Conservation (phyloP, 2,888 invertebrate genomes). For the Heliothis peltigera region DNA sequence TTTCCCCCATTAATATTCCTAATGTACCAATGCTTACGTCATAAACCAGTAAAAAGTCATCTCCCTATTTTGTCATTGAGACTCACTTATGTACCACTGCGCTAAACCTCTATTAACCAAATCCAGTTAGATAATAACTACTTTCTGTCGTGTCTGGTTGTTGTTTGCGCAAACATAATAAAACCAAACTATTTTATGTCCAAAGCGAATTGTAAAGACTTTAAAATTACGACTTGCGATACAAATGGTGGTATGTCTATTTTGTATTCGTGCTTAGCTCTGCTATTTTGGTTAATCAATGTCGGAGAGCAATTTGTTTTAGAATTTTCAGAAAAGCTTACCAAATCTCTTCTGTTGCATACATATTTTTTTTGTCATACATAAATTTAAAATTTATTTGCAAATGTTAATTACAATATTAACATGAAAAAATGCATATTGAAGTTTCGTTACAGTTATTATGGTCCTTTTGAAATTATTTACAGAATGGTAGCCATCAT, state of each 20-base stretch:
- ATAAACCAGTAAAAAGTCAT: not conserved
- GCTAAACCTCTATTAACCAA: slow-evolving; percentile 10
- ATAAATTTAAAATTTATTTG: too few species aligned
- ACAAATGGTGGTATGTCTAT: slow-evolving; percentile 18
- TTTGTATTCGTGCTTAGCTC: slow-evolving; percentile 22
- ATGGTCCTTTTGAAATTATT: too few species aligned
- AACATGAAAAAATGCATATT: too few species aligned
- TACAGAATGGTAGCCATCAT: too few species aligned
- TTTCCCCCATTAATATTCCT: too few species aligned
- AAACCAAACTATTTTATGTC: slow-evolving; percentile 18
- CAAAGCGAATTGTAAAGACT: slow-evolving; percentile 7
- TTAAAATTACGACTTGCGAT: slow-evolving; percentile 3
- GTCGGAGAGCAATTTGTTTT: slow-evolving; percentile 17
- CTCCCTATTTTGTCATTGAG: not conserved
- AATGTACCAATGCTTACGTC: too few species aligned
- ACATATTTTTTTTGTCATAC: too few species aligned
- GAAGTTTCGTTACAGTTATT: too few species aligned
- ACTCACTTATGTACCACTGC: not conserved
- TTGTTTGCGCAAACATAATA: too few species aligned
- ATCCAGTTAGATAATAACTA: slow-evolving; percentile 5
- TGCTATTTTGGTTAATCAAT: slow-evolving; percentile 23
- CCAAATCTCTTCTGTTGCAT: too few species aligned
- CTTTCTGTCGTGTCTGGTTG: slow-evolving; percentile 4
- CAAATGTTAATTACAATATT: too few species aligned
- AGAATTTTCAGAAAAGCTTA: not conserved